These are phyloP conservation scores for Zophobas morio DNA, from an alignment of 1,140 invertebrate species.

Conservation along the genomic window DNA sequence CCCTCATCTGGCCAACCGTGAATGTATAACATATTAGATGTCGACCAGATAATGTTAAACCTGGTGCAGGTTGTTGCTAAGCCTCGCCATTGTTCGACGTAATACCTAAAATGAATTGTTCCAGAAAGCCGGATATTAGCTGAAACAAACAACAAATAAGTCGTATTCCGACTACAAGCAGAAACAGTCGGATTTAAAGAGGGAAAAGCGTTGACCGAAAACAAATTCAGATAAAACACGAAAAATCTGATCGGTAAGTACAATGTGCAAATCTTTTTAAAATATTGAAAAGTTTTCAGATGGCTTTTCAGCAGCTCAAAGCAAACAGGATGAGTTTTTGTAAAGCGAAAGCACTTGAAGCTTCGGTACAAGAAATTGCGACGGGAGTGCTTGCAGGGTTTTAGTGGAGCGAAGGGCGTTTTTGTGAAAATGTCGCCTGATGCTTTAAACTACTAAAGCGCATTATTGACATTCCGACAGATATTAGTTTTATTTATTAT, in stretches of 20 bases:
- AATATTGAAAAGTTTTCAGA: slow-evolving; percentile 39
- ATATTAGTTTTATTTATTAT: not conserved
- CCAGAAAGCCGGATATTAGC: slow-evolving; percentile 39
- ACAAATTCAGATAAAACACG: slow-evolving; percentile 13
- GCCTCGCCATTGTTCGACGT: slow-evolving; percentile 31
- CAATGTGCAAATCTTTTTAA: slow-evolving; percentile 39
- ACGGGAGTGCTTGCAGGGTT: not conserved
- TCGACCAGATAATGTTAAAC: slow-evolving; percentile 35
- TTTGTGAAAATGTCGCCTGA: not conserved
- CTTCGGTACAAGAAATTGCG: slow-evolving; percentile 1
- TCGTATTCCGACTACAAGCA: not conserved
- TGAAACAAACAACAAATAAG: slow-evolving; percentile 34
- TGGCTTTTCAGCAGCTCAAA: slow-evolving; percentile 16
- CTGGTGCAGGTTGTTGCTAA: slow-evolving; percentile 47
- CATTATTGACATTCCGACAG: not conserved
- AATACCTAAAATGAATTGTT: slow-evolving; percentile 50
- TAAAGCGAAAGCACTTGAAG: slow-evolving; percentile 10
- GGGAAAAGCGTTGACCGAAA: slow-evolving; percentile 3
- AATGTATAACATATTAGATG: slow-evolving; percentile 30
- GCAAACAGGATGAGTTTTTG: slow-evolving; percentile 13
- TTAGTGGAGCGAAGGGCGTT: not conserved
- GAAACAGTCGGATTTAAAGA: not conserved
- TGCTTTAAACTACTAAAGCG: too few relatives aligned
- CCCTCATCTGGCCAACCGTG: slow-evolving; percentile 30
- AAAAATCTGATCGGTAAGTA: slow-evolving; percentile 1